A percentile compares a stretch with the other conserved stretches of the same genome.
These are phyloP conservation scores for Cordylochernes scorpioides DNA, from an alignment of 2,888 invertebrate species.

Conservation along the genomic window DNA sequence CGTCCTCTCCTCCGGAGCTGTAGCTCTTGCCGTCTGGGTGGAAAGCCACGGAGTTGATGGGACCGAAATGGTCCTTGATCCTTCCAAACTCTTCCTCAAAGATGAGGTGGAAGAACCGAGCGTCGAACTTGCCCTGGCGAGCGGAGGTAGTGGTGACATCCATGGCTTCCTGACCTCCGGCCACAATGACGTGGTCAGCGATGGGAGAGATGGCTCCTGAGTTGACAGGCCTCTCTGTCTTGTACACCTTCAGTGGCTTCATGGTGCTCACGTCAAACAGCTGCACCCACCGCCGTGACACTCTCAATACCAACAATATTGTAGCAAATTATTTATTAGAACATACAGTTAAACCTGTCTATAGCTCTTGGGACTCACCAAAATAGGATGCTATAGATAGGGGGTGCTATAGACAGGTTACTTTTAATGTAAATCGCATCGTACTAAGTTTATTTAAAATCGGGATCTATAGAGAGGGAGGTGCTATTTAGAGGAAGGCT, in stretches of 20 bases:
- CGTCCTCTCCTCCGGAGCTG: conserved; percentile 93
- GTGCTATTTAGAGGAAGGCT: too few relatives aligned
- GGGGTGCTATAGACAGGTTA: too few relatives aligned
- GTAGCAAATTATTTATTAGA: too few relatives aligned
- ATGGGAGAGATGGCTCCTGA: conserved; percentile 90
- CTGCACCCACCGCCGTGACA: too few relatives aligned
- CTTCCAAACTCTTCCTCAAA: conserved; percentile 91
- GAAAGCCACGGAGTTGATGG: conserved; percentile 91
- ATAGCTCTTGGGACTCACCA: too few relatives aligned
- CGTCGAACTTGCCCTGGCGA: conserved; percentile 86
- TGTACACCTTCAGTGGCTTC: conserved; percentile 69
- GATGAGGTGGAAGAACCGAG: conserved; percentile 68
- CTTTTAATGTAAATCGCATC: too few relatives aligned
- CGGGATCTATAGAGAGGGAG: too few relatives aligned
- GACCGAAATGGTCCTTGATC: conserved; percentile 98
- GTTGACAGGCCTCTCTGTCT: conserved; percentile 90
- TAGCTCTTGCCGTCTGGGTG: conserved; percentile 92
- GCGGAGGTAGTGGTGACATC: conserved; percentile 86
- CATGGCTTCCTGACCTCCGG: conserved; percentile 99
- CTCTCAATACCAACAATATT: too few relatives aligned
- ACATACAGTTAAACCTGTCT: too few relatives aligned
- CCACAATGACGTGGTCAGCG: conserved; percentile 71
- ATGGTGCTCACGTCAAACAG: conserved; percentile 67
- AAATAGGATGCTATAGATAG: too few relatives aligned
- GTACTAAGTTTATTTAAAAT: too few relatives aligned